phyloP scores from a whole-genome alignment of 2,888 invertebrate genomes.

The Eurytoma californica region DNA sequence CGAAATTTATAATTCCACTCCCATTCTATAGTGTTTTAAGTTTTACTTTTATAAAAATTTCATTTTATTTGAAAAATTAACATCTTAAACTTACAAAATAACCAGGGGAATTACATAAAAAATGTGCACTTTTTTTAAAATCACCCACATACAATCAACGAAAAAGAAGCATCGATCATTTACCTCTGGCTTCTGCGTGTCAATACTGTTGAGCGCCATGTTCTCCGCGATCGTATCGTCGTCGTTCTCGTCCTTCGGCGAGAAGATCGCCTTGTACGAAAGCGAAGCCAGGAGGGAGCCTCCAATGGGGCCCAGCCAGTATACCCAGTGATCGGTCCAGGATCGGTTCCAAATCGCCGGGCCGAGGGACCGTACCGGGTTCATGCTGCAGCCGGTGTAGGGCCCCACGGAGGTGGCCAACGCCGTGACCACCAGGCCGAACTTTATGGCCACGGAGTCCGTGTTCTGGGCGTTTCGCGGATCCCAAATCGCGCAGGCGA shows the following conservation, averaged over 20 bases:
- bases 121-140: too few species aligned
- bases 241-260: slow-evolving; percentile 49
- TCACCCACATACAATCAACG: too few species aligned
- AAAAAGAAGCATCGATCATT: not conserved
- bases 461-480: slow-evolving; percentile 69
- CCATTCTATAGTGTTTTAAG: too few species aligned
- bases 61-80: too few species aligned
- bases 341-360: slow-evolving; percentile 73
- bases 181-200: slow-evolving; percentile 46
- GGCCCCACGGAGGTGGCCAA: slow-evolving; percentile 73
- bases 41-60: too few species aligned
- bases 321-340: slow-evolving; percentile 72
- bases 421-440: slow-evolving; percentile 72
- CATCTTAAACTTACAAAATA: too few species aligned
- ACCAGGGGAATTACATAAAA: too few species aligned
- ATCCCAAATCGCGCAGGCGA: slow-evolving; percentile 74
- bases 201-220: slow-evolving; percentile 64
- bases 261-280: slow-evolving; percentile 67
- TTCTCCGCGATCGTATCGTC: slow-evolving; percentile 62
- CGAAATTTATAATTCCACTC: too few species aligned
- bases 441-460: slow-evolving; percentile 73
- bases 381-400: slow-evolving; percentile 83
- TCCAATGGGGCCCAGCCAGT: slow-evolving; percentile 71
- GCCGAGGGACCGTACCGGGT: slow-evolving; percentile 78
- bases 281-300: slow-evolving; percentile 67